phyloP scores from a whole-genome alignment of 2,888 invertebrate species.

The Rhamnusium bicolor region DNA sequence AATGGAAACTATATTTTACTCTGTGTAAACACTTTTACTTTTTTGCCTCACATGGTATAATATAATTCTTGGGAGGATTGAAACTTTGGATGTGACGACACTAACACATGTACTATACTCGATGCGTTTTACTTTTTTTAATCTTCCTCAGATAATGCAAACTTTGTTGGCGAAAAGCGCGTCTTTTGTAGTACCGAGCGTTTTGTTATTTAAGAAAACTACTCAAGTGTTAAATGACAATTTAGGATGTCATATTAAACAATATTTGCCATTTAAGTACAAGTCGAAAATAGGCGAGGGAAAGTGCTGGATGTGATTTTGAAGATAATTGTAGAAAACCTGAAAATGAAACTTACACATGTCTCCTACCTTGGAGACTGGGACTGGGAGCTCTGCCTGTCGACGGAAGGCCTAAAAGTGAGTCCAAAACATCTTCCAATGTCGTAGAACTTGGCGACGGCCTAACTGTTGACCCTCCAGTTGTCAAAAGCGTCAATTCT shows the following conservation, averaged over 20 bases:
- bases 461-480: conserved; percentile 72
- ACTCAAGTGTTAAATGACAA: background rate
- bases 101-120: no score
- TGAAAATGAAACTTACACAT: conserved; percentile 84
- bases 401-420: conserved; percentile 89
- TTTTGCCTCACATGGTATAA: background rate
- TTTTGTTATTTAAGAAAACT: no score
- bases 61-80: no score
- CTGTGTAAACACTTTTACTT: background rate
- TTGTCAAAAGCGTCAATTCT: conserved; percentile 69
- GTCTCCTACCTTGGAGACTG: conserved; percentile 80
- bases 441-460: conserved; percentile 89
- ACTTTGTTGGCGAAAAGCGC: no score
- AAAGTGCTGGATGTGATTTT: conserved; percentile 38
- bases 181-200: no score
- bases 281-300: conserved; percentile 1
- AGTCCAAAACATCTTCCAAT: conserved; percentile 94
- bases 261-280: background rate
- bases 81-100: no score
- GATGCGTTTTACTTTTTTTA: no score
- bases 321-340: conserved; percentile 63
- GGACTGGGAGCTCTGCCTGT: conserved; percentile 85
- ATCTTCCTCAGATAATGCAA: no score
- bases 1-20: background rate
- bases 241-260: no score